These are phyloP conservation scores for Caenorhabditis imperialis DNA, from an alignment of 2,888 invertebrate species.

Conservation along the genomic window DNA sequence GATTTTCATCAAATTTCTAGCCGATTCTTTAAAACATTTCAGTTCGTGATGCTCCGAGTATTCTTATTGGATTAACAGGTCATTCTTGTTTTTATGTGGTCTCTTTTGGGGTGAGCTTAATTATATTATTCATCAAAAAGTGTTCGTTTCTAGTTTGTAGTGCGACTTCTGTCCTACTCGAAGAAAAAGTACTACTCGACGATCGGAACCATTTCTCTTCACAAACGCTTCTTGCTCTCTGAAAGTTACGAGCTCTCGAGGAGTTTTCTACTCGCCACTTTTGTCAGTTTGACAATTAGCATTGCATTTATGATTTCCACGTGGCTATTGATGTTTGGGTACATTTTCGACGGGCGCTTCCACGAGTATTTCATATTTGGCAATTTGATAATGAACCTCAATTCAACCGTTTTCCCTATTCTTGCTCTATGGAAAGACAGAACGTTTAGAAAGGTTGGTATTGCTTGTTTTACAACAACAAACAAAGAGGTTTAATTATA, in stretches of 20 bases:
- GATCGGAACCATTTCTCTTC: constrained; percentile 9
- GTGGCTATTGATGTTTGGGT: too few relatives aligned
- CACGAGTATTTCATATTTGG: too few relatives aligned
- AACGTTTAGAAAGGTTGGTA: too few relatives aligned
- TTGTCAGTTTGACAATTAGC: constrained; percentile 9
- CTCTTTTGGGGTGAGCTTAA: constrained; percentile 5
- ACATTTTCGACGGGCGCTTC: too few relatives aligned
- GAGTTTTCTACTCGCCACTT: constrained; percentile 18
- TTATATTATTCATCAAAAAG: not conserved
- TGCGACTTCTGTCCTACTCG: constrained; percentile 15
- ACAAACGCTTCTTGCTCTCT: not conserved
- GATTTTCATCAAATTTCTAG: too few relatives aligned
- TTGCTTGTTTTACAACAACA: too few relatives aligned
- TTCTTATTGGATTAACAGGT: not conserved
- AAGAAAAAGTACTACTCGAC: constrained; percentile 23
- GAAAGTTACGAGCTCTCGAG: constrained; percentile 33
- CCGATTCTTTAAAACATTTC: constrained; percentile 5
- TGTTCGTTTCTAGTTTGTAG: constrained; percentile 13
- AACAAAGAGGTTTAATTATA: too few relatives aligned
- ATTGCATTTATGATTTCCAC: too few relatives aligned
- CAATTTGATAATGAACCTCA: too few relatives aligned
- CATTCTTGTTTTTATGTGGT: constrained; percentile 1
- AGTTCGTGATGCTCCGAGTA: not conserved
- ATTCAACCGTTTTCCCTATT: too few relatives aligned
- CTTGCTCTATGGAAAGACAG: too few relatives aligned